A percentile compares a stretch with the other conserved stretches of the same genome.
Conservation (phyloP, 2,113 vertebrate genomes). For the Cervus canadensis region DNA sequence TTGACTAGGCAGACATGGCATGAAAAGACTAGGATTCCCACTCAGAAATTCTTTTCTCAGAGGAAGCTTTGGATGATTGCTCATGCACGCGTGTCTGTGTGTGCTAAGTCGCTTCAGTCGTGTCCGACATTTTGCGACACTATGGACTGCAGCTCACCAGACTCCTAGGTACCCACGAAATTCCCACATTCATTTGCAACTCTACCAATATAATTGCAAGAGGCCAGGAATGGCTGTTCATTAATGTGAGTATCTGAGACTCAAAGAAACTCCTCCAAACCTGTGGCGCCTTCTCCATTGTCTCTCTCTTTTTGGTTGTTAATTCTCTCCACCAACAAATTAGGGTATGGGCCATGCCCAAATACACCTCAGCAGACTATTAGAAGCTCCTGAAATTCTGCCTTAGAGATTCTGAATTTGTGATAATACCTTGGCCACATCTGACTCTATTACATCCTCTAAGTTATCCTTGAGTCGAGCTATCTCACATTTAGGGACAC, state of each 20-base stretch:
- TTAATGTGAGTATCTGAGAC: not conserved
- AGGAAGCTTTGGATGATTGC: not conserved
- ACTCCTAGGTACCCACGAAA: not conserved
- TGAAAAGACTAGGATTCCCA: not conserved
- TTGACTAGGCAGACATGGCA: not conserved
- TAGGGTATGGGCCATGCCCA: not conserved
- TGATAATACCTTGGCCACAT: not conserved
- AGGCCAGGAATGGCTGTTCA: not conserved
- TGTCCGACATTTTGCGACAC: not conserved
- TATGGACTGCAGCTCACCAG: not conserved
- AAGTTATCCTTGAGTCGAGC: conserved; percentile 5
- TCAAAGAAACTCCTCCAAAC: conserved; percentile 24
- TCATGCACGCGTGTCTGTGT: not conserved
- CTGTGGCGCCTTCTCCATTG: not conserved
- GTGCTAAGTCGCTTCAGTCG: not conserved
- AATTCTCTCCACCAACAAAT: conserved; percentile 30
- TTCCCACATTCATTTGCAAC: not conserved
- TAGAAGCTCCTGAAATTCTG: not conserved
- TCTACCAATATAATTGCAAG: not conserved
- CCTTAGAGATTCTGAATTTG: not conserved
- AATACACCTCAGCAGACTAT: not conserved
- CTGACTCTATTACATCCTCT: not conserved
- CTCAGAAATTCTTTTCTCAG: not conserved
- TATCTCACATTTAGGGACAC: not conserved
- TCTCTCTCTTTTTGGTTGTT: not conserved